These are phyloP conservation scores for Smittia sp. DNA, from an alignment of 2,888 invertebrate genomes.

Conservation along the genomic window DNA sequence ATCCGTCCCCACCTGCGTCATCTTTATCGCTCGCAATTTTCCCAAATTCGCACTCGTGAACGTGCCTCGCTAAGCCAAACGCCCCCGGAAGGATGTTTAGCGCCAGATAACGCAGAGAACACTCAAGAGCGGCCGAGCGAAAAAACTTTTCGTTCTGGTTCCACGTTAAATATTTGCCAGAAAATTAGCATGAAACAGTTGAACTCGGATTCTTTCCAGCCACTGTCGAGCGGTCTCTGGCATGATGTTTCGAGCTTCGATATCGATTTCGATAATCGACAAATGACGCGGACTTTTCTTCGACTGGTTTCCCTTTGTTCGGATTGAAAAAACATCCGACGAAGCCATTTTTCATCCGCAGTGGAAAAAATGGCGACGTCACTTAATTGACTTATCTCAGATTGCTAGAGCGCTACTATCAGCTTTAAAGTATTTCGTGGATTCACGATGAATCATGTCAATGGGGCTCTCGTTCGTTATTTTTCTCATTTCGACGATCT, in stretches of 20 bases:
- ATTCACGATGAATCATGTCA: background rate
- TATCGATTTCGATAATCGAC: too few relatives aligned
- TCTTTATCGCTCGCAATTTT: too few relatives aligned
- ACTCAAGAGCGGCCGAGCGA: background rate
- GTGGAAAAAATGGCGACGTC: background rate
- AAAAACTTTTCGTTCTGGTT: background rate
- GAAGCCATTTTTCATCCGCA: background rate
- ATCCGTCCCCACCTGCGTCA: too few relatives aligned
- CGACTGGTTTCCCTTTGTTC: too few relatives aligned
- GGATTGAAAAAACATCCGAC: background rate
- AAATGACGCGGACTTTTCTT: too few relatives aligned
- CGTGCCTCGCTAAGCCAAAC: too few relatives aligned
- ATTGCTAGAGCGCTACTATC: background rate
- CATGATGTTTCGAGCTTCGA: background rate
- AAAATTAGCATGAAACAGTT: constrained; percentile 31
- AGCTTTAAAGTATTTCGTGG: background rate
- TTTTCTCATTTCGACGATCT: background rate
- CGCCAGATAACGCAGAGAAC: too few relatives aligned
- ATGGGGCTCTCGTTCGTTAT: constrained; percentile 7
- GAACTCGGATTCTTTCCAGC: background rate
- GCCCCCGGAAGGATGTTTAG: too few relatives aligned
- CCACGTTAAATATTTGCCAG: constrained; percentile 37
- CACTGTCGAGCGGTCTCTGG: background rate
- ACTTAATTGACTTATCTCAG: background rate
- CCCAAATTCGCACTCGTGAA: too few relatives aligned